A percentile compares a stretch with the other conserved stretches of the same genome.
These are phyloP conservation scores for Oxytorus armatus DNA, from an alignment of 2,888 invertebrate species.

Conservation along the genomic window DNA sequence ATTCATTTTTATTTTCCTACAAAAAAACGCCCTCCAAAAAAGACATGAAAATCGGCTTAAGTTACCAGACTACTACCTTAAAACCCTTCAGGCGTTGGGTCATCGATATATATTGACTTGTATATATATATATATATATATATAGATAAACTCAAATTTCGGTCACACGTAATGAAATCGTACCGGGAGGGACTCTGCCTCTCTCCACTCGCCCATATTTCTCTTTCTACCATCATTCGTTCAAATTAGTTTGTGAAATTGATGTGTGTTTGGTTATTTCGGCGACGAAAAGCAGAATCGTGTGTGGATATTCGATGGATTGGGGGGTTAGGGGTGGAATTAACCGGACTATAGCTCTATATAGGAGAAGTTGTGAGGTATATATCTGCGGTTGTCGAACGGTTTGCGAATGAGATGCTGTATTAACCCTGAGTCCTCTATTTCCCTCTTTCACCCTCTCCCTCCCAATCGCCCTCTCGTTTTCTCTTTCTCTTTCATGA, in stretches of 20 bases:
- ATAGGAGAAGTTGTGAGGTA: constrained; percentile 17
- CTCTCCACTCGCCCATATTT: constrained; percentile 16
- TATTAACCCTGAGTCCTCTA: constrained; percentile 49
- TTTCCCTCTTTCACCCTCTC: constrained; percentile 38
- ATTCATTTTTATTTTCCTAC: no score
- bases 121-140: constrained; percentile 1
- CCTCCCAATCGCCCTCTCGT: constrained; percentile 20
- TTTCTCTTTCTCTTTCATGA: constrained; percentile 14
- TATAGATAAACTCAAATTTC: constrained; percentile 26
- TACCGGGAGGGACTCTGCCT: constrained; percentile 38
- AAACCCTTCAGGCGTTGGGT: constrained; percentile 1
- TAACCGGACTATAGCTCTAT: constrained; percentile 17
- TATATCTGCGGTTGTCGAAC: constrained; percentile 68
- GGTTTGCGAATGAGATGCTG: constrained; percentile 70
- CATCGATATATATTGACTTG: constrained; percentile 22
- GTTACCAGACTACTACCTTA: background rate
- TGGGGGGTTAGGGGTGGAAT: background rate
- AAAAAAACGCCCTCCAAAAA: constrained; percentile 12
- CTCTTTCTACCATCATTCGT: constrained; percentile 57
- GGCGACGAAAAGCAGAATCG: constrained; percentile 49
- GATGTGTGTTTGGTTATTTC: constrained; percentile 67
- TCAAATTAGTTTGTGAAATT: constrained; percentile 69
- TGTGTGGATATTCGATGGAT: constrained; percentile 31
- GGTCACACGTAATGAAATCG: constrained; percentile 68
- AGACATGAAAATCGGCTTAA: background rate